A percentile compares a stretch with the other conserved stretches of the same genome.
phyloP scores from a whole-genome alignment of 1,140 invertebrate species.

The Neotoxoptera formosana region DNA sequence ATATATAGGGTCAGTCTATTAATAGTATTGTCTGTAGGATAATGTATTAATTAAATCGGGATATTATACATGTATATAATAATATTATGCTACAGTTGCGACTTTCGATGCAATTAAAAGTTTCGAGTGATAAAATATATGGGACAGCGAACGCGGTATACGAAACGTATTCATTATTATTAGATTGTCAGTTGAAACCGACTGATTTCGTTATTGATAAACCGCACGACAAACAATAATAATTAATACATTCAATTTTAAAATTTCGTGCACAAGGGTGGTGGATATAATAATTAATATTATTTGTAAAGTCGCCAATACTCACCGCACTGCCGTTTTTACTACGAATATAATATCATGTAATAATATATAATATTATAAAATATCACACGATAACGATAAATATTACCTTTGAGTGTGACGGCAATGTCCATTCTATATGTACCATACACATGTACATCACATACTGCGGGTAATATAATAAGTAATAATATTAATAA shows the following conservation, averaged over 20 bases:
- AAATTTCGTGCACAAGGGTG: background rate
- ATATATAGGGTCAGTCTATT: background rate
- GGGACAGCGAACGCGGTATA: background rate
- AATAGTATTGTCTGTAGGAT: background rate
- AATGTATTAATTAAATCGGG: background rate
- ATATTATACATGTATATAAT: background rate
- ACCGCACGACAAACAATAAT: background rate
- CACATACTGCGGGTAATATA: background rate
- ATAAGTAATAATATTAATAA: no score
- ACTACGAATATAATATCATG: background rate
- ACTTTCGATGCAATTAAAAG: background rate
- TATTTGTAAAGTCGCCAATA: background rate
- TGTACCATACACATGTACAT: background rate
- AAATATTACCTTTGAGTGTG: background rate
- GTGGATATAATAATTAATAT: background rate
- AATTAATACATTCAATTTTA: background rate
- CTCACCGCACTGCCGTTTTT: background rate
- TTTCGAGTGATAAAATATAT: background rate
- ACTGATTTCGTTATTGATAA: conserved; percentile 11
- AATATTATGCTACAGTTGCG: background rate
- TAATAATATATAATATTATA: no score
- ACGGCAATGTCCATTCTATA: background rate
- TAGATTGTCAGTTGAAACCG: background rate
- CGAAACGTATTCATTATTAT: background rate
- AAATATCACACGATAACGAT: background rate